A percentile compares a stretch with the other conserved stretches of the same genome.
Conservation (phyloP, 1,140 invertebrate genomes). For the Antheraea pernyi region DNA sequence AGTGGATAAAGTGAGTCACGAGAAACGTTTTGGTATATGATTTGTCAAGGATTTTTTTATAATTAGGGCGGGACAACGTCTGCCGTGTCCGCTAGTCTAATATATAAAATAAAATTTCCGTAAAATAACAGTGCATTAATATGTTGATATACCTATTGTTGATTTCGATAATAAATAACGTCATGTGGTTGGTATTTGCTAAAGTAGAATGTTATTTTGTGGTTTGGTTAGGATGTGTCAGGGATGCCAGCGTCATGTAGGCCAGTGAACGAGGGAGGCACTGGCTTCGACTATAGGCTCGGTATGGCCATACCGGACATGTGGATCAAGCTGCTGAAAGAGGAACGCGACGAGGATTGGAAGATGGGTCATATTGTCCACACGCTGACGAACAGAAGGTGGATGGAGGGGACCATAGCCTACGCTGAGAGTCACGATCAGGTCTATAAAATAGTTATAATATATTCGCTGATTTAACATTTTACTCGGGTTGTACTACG, state of each 20-base stretch:
- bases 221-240: conserved; percentile 90
- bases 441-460: conserved; percentile 50
- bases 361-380: conserved; percentile 95
- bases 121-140: too few species aligned
- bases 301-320: conserved; percentile 99
- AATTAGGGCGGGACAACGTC: too few species aligned
- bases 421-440: conserved; percentile 99
- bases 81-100: too few species aligned
- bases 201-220: not conserved
- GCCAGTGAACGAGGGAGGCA: conserved; percentile 94
- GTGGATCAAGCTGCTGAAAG: conserved; percentile 97
- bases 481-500: too few species aligned
- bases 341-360: conserved; percentile 96
- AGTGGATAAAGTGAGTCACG: too few species aligned
- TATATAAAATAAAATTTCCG: too few species aligned
- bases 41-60: too few species aligned
- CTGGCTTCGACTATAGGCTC: conserved; percentile 98
- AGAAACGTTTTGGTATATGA: too few species aligned
- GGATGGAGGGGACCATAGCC: conserved; percentile 96
- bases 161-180: too few species aligned
- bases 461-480: not conserved
- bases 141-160: too few species aligned
- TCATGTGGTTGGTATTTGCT: too few species aligned
- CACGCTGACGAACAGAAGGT: conserved; percentile 96
- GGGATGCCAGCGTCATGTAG: conserved; percentile 98